These are phyloP conservation scores for Numida meleagris DNA, from an alignment of 2,113 vertebrate genomes.

Conservation along the genomic window DNA sequence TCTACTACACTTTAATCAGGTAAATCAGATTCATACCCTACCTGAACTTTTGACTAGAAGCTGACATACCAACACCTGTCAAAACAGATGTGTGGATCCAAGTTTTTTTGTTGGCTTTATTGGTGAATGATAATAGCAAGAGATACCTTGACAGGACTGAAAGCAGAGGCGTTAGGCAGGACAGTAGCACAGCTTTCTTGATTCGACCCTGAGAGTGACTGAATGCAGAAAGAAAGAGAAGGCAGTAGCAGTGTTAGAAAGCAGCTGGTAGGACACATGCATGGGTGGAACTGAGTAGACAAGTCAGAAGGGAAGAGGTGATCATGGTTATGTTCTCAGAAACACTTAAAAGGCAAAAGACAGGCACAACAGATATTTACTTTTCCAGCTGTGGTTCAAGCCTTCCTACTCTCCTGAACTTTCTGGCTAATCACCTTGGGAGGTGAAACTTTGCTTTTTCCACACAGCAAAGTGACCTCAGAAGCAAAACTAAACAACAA, in stretches of 20 bases:
- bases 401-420: not conserved
- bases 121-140: constrained; percentile 54
- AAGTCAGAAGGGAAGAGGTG: constrained; percentile 36
- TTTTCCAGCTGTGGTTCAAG: not conserved
- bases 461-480: not conserved
- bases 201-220: constrained; percentile 71
- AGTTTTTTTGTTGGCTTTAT: constrained; percentile 52
- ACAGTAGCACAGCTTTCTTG: constrained; percentile 66
- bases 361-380: not conserved
- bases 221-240: constrained; percentile 69
- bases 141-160: constrained; percentile 75
- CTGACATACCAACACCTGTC: constrained; percentile 62
- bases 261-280: not conserved
- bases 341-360: not conserved
- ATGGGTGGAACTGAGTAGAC: not conserved
- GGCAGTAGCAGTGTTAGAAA: constrained; percentile 63
- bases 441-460: not conserved
- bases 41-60: constrained; percentile 66
- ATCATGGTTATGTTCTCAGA: not conserved
- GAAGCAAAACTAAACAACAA: constrained; percentile 32
- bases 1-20: not conserved
- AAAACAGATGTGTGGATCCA: constrained; percentile 31
- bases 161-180: constrained; percentile 70
- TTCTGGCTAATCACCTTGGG: not conserved
- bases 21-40: constrained; percentile 46